Evolutionary conservation across 1,140 invertebrate genomes (phyloP).

Genomic region (Reticulitermes speratus): DNA sequence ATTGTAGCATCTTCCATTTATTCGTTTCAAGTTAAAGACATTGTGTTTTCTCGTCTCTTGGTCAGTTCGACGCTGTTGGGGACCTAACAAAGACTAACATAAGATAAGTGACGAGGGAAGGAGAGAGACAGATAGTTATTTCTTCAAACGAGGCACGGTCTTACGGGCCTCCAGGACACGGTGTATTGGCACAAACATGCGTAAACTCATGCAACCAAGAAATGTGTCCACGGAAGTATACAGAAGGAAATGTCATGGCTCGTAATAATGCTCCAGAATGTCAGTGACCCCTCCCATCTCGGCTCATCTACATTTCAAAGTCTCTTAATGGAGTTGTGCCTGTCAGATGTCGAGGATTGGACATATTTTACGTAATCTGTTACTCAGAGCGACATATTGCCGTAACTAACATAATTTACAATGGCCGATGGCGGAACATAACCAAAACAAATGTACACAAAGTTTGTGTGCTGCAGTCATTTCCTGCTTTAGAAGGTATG

Average conservation of each 20-base stretch:
- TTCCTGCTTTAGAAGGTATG: not conserved
- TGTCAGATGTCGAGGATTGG: too few species aligned
- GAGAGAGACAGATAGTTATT: not conserved
- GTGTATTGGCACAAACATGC: not conserved
- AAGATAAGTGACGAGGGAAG: too few species aligned
- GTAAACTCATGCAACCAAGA: slow-evolving; percentile 1
- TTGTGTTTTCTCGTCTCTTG: not conserved
- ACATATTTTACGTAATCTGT: too few species aligned
- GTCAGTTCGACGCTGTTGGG: not conserved
- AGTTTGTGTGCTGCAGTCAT: not conserved
- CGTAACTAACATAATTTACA: too few species aligned
- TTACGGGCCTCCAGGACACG: not conserved
- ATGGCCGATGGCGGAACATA: not conserved
- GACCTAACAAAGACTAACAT: too few species aligned
- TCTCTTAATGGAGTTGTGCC: too few species aligned
- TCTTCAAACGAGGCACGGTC: not conserved
- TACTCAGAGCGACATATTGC: too few species aligned
- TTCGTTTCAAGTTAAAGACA: not conserved
- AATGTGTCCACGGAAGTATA: not conserved
- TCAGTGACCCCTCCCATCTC: not conserved
- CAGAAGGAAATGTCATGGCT: not conserved
- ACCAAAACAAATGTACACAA: not conserved
- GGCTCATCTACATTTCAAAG: too few species aligned
- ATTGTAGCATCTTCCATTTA: not conserved
- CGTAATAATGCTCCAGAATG: not conserved